A percentile compares a stretch with the other conserved stretches of the same genome.
Conservation (phyloP, 2,797 vertebrate genomes). For the Adrianichthys oophorus region DNA sequence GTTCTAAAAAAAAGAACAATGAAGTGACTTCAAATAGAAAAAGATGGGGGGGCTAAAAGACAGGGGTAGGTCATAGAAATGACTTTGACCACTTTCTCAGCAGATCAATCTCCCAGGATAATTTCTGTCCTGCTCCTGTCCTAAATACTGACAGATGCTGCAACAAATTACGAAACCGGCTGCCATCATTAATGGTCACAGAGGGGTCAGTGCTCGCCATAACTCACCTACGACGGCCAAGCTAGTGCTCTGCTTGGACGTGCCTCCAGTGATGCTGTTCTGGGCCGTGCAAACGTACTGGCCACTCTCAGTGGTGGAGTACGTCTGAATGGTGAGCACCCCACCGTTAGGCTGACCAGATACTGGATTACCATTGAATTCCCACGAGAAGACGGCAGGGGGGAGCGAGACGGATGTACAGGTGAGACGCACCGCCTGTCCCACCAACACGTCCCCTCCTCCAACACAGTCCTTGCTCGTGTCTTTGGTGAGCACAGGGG, state of each 20-base stretch:
- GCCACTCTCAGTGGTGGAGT: slow-evolving; percentile 67
- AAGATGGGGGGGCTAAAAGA: slow-evolving; percentile 13
- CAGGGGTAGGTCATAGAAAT: slow-evolving; percentile 46
- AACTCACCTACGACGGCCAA: slow-evolving; percentile 78
- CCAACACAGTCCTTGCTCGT: slow-evolving; percentile 70
- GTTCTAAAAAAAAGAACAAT: slow-evolving; percentile 37
- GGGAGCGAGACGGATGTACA: slow-evolving; percentile 73
- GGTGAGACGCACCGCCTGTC: slow-evolving; percentile 71
- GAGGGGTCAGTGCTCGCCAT: slow-evolving; percentile 36
- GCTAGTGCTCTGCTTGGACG: slow-evolving; percentile 54
- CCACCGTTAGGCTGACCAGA: slow-evolving; percentile 58
- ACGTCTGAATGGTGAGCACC: slow-evolving; percentile 71
- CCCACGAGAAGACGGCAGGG: slow-evolving; percentile 75
- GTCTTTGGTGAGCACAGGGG: slow-evolving; percentile 65
- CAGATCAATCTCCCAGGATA: slow-evolving; percentile 62
- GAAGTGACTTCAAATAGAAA: slow-evolving; percentile 32
- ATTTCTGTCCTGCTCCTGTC: slow-evolving; percentile 53
- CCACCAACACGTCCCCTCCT: slow-evolving; percentile 62
- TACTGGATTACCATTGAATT: slow-evolving; percentile 56
- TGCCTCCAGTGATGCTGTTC: slow-evolving; percentile 64
- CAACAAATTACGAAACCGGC: slow-evolving; percentile 50
- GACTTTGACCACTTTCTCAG: slow-evolving; percentile 65
- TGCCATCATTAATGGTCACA: slow-evolving; percentile 54
- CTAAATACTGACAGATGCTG: slow-evolving; percentile 63
- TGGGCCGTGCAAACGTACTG: slow-evolving; percentile 67